These are phyloP conservation scores for Epirrhoe alternata DNA, from an alignment of 2,888 invertebrate species.

Conservation along the genomic window DNA sequence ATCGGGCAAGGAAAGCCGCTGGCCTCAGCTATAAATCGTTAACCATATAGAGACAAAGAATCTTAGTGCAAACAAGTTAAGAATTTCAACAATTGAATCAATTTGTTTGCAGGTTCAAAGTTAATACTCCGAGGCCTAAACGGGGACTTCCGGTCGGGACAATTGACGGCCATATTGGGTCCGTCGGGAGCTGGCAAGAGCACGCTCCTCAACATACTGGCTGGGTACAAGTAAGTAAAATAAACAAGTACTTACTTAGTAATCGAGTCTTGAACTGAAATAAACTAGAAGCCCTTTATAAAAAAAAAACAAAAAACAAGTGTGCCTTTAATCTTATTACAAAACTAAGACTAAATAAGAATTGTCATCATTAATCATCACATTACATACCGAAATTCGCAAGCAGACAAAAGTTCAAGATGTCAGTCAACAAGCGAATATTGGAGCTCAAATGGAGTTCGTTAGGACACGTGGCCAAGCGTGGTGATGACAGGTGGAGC, in stretches of 20 bases:
- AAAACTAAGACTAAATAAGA: too few species aligned
- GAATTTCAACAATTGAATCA: conserved; percentile 25
- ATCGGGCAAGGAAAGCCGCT: conserved; percentile 2
- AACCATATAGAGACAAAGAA: conserved; percentile 2
- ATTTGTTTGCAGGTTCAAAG: conserved; percentile 87
- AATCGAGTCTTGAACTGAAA: neutral
- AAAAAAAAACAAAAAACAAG: too few species aligned
- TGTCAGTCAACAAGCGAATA: too few species aligned
- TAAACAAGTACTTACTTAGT: neutral
- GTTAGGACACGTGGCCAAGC: too few species aligned
- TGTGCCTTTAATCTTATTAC: too few species aligned
- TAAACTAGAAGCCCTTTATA: neutral
- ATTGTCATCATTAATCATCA: too few species aligned
- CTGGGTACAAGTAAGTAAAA: conserved; percentile 93
- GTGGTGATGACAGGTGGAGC: too few species aligned
- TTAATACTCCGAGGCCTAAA: conserved; percentile 91
- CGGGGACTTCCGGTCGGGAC: conserved; percentile 93
- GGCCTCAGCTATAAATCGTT: conserved; percentile 1
- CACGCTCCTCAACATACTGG: conserved; percentile 94
- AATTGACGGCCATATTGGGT: conserved; percentile 96
- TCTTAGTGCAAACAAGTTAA: conserved; percentile 22
- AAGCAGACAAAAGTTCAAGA: too few species aligned
- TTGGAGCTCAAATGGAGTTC: too few species aligned
- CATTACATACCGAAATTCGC: too few species aligned
- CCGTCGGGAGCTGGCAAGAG: conserved; percentile 97